A percentile compares a stretch with the other conserved stretches of the same genome.
These are phyloP conservation scores for Nomada fucata DNA, from an alignment of 2,888 invertebrate genomes.

Conservation along the genomic window DNA sequence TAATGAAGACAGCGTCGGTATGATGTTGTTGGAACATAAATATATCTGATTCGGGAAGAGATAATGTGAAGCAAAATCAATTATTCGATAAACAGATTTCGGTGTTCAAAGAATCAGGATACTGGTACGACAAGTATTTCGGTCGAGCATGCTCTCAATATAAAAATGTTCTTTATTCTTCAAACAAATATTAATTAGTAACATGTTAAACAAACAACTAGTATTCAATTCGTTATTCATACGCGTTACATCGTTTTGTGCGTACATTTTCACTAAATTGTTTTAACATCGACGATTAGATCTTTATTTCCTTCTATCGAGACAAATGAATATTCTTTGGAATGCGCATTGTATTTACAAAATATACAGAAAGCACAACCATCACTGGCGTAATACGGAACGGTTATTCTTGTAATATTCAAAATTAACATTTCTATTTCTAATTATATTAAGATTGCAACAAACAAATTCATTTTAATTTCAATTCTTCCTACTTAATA, in stretches of 20 bases:
- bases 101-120: not conserved
- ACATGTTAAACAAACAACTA: not conserved
- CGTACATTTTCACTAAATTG: not conserved
- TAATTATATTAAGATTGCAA: too few relatives aligned
- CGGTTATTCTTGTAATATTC: too few relatives aligned
- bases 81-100: not conserved
- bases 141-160: not conserved
- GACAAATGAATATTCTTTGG: not conserved
- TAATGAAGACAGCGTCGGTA: not conserved
- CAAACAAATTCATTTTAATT: too few relatives aligned
- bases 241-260: conserved; percentile 14
- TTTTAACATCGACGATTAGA: not conserved
- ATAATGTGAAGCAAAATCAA: too few relatives aligned
- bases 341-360: conserved; percentile 9
- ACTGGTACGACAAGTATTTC: not conserved
- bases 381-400: too few relatives aligned
- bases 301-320: not conserved
- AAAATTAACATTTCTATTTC: too few relatives aligned
- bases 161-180: conserved; percentile 19
- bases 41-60: too few relatives aligned
- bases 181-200: conserved; percentile 1
- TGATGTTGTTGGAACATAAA: too few relatives aligned
- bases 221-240: conserved; percentile 25
- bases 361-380: too few relatives aligned
- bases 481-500: too few relatives aligned